A percentile compares a stretch with the other conserved stretches of the same genome.
phyloP scores from a whole-genome alignment of 2,888 invertebrate species.

The Thysanoteuthis rhombus region DNA sequence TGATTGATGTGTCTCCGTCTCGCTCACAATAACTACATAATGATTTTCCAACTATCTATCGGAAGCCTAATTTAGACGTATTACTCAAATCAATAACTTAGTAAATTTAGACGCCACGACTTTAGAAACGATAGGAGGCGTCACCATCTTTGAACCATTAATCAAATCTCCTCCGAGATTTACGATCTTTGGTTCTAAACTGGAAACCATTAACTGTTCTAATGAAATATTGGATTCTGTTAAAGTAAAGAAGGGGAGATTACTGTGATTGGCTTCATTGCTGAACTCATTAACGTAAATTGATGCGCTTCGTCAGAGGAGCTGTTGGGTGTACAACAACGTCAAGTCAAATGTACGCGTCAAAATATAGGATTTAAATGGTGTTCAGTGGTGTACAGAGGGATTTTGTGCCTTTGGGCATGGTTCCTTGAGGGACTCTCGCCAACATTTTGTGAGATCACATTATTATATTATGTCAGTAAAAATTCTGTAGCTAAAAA shows the following conservation, averaged over 20 bases:
- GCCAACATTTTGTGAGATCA: too few relatives aligned
- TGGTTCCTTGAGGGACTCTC: too few relatives aligned
- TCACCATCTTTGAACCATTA: conserved; percentile 12
- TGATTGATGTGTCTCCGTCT: not conserved
- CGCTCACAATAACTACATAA: not conserved
- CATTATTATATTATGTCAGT: too few relatives aligned
- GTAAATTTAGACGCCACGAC: not conserved
- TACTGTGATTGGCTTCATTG: not conserved
- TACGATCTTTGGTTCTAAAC: not conserved
- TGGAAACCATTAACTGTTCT: not conserved
- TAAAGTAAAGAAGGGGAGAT: not conserved
- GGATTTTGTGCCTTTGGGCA: too few relatives aligned
- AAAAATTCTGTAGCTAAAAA: too few relatives aligned
- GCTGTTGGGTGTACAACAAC: not conserved
- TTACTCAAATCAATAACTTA: not conserved
- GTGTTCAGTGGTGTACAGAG: too few relatives aligned
- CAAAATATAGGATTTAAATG: not conserved
- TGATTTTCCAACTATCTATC: not conserved
- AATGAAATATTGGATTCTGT: not conserved
- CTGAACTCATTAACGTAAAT: not conserved
- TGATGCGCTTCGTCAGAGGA: not conserved
- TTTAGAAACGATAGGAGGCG: not conserved
- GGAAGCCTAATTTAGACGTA: not conserved
- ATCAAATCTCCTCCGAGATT: conserved; percentile 12
- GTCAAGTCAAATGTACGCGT: not conserved